phyloP scores from a whole-genome alignment of 2,888 invertebrate species.

The Rhamnusium bicolor region DNA sequence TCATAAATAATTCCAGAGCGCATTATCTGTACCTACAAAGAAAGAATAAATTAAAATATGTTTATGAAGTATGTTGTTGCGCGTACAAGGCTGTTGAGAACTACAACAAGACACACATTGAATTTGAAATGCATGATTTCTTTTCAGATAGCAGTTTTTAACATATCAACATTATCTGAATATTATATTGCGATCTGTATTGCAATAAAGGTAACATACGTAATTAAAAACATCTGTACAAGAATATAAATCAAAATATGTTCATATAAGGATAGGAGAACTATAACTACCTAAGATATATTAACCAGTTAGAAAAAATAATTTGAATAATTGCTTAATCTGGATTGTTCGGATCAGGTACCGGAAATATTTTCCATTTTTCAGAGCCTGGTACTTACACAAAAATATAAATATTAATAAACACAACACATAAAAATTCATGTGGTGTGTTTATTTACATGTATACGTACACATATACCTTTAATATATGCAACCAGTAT shows the following conservation, averaged over 20 bases:
- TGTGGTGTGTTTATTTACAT: too few species aligned
- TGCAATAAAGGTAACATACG: neutral
- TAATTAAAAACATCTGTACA: neutral
- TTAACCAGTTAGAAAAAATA: too few species aligned
- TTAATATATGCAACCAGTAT: too few species aligned
- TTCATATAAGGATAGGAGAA: neutral
- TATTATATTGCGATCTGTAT: neutral
- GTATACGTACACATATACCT: too few species aligned
- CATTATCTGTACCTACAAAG: neutral
- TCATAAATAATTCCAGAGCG: neutral
- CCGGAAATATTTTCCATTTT: too few species aligned
- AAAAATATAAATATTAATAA: too few species aligned
- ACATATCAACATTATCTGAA: neutral
- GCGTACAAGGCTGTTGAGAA: constrained; percentile 1
- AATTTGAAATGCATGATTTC: constrained; percentile 16
- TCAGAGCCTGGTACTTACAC: too few species aligned
- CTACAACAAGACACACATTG: constrained; percentile 3
- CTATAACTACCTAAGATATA: too few species aligned
- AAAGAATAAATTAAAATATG: constrained; percentile 2
- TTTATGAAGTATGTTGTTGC: constrained; percentile 1
- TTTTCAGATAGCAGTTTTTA: constrained; percentile 15
- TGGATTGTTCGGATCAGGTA: too few species aligned
- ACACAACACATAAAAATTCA: too few species aligned
- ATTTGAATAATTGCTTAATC: neutral
- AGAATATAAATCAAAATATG: neutral